Evolutionary conservation across 2,888 invertebrate genomes (phyloP).

Genomic region (Celastrina argiolus): DNA sequence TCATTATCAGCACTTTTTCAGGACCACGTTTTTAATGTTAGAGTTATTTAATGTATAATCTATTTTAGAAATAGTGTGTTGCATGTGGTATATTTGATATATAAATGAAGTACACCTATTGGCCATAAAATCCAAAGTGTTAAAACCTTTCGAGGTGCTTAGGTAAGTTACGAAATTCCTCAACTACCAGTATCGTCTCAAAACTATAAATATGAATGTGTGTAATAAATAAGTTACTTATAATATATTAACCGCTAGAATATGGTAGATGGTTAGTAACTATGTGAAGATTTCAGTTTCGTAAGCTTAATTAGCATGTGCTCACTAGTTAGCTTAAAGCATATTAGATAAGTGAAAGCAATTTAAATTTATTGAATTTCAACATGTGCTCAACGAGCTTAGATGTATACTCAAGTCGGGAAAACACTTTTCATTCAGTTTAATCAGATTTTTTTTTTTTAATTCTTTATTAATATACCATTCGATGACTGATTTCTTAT

Average conservation of each 20-base stretch:
- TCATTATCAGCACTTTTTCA: too few species aligned
- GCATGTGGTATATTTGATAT: too few species aligned
- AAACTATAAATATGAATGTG: slow-evolving; percentile 9
- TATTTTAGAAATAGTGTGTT: too few species aligned
- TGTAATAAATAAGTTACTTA: slow-evolving; percentile 31
- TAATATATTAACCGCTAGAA: background rate
- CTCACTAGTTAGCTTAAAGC: background rate
- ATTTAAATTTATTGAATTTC: background rate
- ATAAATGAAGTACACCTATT: background rate
- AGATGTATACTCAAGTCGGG: too few species aligned
- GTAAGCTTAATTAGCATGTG: background rate
- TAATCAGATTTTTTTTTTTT: too few species aligned
- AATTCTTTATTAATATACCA: too few species aligned
- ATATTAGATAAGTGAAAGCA: too few species aligned
- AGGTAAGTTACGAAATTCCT: background rate
- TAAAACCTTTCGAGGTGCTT: background rate
- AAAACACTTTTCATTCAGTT: too few species aligned
- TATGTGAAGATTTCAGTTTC: slow-evolving; percentile 4
- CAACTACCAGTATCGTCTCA: background rate
- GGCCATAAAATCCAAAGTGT: background rate
- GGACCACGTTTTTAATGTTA: too few species aligned
- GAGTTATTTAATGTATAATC: too few species aligned
- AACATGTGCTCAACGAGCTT: too few species aligned
- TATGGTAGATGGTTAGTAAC: slow-evolving; percentile 2
- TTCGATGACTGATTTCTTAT: too few species aligned